These are phyloP conservation scores for Muntiacus muntjak DNA, from an alignment of 2,113 vertebrate species.

Conservation along the genomic window DNA sequence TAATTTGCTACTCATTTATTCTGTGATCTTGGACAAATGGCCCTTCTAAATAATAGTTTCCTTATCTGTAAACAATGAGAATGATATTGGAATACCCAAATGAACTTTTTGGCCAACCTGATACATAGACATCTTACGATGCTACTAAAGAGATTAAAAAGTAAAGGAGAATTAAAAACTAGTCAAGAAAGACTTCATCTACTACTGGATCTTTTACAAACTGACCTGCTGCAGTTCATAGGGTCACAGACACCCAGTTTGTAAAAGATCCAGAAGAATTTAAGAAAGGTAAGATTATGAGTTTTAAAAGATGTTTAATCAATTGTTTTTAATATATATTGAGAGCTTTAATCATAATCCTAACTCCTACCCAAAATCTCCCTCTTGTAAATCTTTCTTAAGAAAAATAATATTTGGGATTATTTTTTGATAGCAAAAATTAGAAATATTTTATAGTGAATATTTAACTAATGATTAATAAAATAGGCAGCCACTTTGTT, in stretches of 20 bases:
- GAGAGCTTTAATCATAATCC: background rate
- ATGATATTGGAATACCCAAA: background rate
- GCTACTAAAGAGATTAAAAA: background rate
- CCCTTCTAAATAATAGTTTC: background rate
- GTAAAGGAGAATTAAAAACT: background rate
- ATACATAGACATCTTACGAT: background rate
- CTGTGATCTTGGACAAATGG: background rate
- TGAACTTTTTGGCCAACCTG: background rate
- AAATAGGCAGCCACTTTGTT: background rate
- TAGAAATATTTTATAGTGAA: background rate
- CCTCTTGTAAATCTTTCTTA: background rate
- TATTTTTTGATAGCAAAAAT: background rate
- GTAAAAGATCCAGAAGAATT: background rate
- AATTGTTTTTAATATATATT: background rate
- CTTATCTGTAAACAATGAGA: background rate
- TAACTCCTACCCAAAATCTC: background rate
- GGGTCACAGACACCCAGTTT: background rate
- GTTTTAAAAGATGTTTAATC: background rate
- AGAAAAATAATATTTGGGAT: slow-evolving; percentile 2
- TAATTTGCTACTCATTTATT: background rate
- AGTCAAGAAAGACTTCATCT: background rate
- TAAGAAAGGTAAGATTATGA: background rate
- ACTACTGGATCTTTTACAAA: background rate
- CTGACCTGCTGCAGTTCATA: too few species aligned
- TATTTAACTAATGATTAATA: background rate